phyloP scores from a whole-genome alignment of 53 echinoderm and acorn worm species.

The Apostichopus leukothele region DNA sequence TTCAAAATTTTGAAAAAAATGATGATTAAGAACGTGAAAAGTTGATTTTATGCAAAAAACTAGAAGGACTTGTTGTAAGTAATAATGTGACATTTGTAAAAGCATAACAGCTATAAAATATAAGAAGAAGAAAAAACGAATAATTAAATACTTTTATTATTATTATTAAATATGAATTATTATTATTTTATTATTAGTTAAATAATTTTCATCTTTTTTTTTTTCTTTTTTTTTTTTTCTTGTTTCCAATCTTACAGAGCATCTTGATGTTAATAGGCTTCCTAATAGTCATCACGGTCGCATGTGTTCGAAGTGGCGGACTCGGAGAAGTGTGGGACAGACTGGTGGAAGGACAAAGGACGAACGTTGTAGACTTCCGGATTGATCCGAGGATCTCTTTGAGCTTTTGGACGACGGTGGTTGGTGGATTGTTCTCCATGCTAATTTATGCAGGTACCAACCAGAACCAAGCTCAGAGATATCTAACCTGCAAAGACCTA shows the following conservation, averaged over 20 bases:
- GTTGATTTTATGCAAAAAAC: no score
- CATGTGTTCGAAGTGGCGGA: conserved; percentile 3
- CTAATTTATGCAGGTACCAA: conserved; percentile 16
- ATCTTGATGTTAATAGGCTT: conserved; percentile 5
- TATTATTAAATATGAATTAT: no score
- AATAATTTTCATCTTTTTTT: no score
- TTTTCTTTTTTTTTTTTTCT: no score
- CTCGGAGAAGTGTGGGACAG: background rate
- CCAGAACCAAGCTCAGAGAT: conserved; percentile 31
- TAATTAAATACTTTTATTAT: no score
- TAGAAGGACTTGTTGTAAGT: no score
- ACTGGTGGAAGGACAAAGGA: background rate
- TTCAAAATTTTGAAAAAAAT: no score
- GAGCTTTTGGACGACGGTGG: background rate
- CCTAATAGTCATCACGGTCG: background rate
- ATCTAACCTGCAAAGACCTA: conserved; percentile 20
- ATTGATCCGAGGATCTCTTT: conserved; percentile 11
- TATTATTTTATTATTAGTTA: no score
- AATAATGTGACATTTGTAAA: no score
- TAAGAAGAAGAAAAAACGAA: no score
- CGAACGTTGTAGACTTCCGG: conserved; percentile 10
- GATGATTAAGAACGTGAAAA: no score
- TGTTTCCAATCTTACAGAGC: background rate
- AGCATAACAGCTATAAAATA: no score
- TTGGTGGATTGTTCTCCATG: background rate